Conservation (phyloP, 2,888 invertebrate species). For the Microplitis deprimator region DNA sequence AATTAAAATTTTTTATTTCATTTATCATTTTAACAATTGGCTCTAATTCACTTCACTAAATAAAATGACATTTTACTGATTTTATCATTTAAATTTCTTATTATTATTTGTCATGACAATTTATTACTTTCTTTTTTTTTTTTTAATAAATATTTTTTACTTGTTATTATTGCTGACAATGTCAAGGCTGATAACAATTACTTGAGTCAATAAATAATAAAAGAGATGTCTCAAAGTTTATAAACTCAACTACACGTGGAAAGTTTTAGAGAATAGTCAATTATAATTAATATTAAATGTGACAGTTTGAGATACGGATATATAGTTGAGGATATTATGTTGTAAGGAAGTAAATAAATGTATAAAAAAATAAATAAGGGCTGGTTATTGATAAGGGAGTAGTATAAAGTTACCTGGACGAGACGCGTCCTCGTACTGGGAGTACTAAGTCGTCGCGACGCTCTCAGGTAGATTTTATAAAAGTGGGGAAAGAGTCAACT, state of each 20-base stretch:
- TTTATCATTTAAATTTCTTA: slow-evolving; percentile 10
- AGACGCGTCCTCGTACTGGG: neutral
- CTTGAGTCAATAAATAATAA: slow-evolving; percentile 37
- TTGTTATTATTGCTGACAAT: slow-evolving; percentile 26
- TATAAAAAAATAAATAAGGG: neutral
- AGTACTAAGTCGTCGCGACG: neutral
- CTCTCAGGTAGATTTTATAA: neutral
- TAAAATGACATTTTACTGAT: neutral
- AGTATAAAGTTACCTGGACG: neutral
- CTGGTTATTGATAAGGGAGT: neutral
- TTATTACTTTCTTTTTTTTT: too few species aligned
- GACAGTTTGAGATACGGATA: too few species aligned
- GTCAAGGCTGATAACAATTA: slow-evolving; percentile 1
- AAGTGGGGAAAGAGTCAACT: neutral
- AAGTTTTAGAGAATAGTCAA: too few species aligned
- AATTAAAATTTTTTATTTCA: too few species aligned
- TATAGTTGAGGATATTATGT: too few species aligned
- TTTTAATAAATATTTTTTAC: too few species aligned
- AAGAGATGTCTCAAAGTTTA: too few species aligned
- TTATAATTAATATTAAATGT: too few species aligned
- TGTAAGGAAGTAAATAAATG: too few species aligned
- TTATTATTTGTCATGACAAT: too few species aligned
- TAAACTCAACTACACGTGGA: too few species aligned
- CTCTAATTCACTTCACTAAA: neutral
- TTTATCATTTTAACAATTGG: too few species aligned